phyloP scores from a whole-genome alignment of 2,797 vertebrate species.

The Anomalospiza imberbis region DNA sequence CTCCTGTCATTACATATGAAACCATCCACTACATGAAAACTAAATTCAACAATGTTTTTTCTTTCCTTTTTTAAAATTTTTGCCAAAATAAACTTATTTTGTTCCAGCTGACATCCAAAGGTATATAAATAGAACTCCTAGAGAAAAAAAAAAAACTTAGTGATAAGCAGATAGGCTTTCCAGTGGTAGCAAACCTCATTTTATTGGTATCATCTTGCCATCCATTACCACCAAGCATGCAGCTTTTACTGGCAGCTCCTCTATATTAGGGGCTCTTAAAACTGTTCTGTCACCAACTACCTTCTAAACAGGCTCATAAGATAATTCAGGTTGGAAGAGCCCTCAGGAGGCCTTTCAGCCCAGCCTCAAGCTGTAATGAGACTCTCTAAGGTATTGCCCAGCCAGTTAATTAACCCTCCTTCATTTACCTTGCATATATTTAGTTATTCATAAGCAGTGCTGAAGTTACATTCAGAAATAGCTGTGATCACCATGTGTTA shows the following conservation, averaged over 20 bases:
- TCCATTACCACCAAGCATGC: neutral
- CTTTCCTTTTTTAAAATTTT: neutral
- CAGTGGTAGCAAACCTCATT: neutral
- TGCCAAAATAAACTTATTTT: neutral
- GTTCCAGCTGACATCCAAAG: neutral
- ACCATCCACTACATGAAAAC: neutral
- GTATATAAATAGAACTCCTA: neutral
- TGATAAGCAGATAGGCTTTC: neutral
- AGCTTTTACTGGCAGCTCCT: neutral
- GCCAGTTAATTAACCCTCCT: neutral
- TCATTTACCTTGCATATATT: neutral
- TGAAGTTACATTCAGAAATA: neutral
- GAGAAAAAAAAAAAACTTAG: neutral
- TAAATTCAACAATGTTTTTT: neutral
- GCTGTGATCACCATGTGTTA: neutral
- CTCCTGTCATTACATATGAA: neutral
- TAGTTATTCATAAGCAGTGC: neutral
- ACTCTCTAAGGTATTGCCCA: neutral
- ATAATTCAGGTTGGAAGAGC: neutral
- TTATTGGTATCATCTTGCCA: neutral
- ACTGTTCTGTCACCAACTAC: neutral
- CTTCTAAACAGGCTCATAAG: neutral
- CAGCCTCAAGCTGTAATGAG: neutral
- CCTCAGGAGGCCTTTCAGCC: neutral
- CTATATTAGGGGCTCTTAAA: neutral